Base-by-base conservation (phyloP, 2,797 vertebrate genomes). In the Pristis pectinata region DNA sequence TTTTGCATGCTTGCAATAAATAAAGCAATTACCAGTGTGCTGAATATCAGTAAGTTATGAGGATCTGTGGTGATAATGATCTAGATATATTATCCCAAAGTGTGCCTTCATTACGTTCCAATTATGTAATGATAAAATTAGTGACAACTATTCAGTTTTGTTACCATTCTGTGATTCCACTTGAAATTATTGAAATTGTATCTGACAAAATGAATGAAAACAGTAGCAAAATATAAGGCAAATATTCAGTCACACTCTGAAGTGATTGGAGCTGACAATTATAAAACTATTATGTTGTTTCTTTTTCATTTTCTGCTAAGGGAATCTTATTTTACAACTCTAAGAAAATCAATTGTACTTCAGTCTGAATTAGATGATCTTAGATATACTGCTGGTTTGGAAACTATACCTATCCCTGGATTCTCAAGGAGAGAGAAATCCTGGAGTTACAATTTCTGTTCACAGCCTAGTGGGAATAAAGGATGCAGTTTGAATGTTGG, bases 81-180 rank as follows among this genome's bases (percentile, higher is more conserved):
- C 41, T 53, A 24, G 44, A 22, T 41, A 37, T 19, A 22, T 17
- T 44, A 82, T 82, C 79, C 37, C 44, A 82, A 82, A 13, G 37
- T 5, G 15, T 37, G 3, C 24, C 22, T 87, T 7, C 53, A 34
- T 87, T 87, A 87, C 34, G 13, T 11, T 34, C 80, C 53, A 87
- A 87, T 87, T 53, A 87, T 87, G 24, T 87, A 30, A 87, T 87
- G 30, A 87, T 85, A 56, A 30, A 49, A 87, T 30, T 82, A 56
- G 7, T 85, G 82, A 56, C 82, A 44, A 53, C 19, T 11, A 49
- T 85, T 85, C 82, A 49, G 82, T 85, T 24, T 10, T 85, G 82
- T 85, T 87, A 9, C 83, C 24, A 56, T 87, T 87, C 11, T 87
- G 2, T 56, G 53, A 87, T 34, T 56, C 19, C 53, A 56, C 49